phyloP scores from a whole-genome alignment of 2,888 invertebrate genomes.

The Plagiodera versicolora region DNA sequence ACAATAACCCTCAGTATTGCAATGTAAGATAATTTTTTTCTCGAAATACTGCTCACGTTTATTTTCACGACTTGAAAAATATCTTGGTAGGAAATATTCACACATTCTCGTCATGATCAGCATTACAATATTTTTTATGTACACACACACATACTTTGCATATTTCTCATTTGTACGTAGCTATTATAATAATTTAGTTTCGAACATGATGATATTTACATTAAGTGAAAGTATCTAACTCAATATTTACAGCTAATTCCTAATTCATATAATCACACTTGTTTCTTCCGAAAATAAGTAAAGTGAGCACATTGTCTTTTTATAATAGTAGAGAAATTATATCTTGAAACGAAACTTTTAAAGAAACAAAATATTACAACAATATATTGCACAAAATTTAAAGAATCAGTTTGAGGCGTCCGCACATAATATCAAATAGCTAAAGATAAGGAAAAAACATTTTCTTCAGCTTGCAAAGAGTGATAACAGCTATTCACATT shows the following conservation, averaged over 20 bases:
- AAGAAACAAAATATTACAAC: slow-evolving; percentile 27
- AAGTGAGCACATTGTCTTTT: slow-evolving; percentile 46
- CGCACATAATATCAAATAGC: too few species aligned
- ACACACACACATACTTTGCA: slow-evolving; percentile 40
- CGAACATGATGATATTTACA: slow-evolving; percentile 50
- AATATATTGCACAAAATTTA: slow-evolving; percentile 35
- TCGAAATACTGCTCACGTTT: slow-evolving; percentile 27
- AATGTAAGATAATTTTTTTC: slow-evolving; percentile 14
- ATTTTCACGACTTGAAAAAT: background rate
- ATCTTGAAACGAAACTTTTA: slow-evolving; percentile 15
- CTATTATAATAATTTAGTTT: slow-evolving; percentile 44
- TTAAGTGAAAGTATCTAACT: slow-evolving; percentile 41
- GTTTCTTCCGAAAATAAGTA: slow-evolving; percentile 41
- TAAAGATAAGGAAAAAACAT: too few species aligned
- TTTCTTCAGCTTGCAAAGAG: too few species aligned
- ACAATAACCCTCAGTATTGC: slow-evolving; percentile 45
- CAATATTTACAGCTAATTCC: slow-evolving; percentile 49
- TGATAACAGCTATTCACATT: too few species aligned
- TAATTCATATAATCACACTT: slow-evolving; percentile 52
- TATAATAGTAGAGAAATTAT: slow-evolving; percentile 30
- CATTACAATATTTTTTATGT: slow-evolving; percentile 24
- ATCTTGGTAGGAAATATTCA: background rate
- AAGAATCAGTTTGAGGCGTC: background rate
- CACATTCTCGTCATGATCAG: slow-evolving; percentile 8
- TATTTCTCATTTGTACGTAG: slow-evolving; percentile 43